These are phyloP conservation scores for Pongo pygmaeus DNA, from an alignment of 2,113 vertebrate genomes.

Conservation along the genomic window DNA sequence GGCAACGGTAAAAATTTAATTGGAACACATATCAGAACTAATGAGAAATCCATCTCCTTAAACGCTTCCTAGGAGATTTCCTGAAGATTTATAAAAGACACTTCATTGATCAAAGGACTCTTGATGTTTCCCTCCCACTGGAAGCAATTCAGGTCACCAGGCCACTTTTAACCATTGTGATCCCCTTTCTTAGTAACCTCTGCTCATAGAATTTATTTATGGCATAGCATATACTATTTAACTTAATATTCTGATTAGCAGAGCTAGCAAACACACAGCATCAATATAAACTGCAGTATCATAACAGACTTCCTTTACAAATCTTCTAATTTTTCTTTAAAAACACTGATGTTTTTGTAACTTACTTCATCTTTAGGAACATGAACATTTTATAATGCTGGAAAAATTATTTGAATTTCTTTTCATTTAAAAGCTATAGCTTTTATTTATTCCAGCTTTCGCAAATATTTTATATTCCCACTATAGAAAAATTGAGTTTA, in stretches of 20 bases:
- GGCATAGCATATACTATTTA: neutral
- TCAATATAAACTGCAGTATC: neutral
- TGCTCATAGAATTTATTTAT: neutral
- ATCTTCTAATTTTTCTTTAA: neutral
- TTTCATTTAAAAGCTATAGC: neutral
- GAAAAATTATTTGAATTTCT: neutral
- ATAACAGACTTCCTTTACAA: conserved; percentile 1
- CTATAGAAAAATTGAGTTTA: neutral
- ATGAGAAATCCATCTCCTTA: neutral
- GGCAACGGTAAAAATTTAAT: conserved; percentile 28
- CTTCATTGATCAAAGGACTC: conserved; percentile 15
- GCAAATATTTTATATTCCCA: neutral
- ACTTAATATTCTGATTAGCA: neutral
- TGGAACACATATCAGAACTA: conserved; percentile 27
- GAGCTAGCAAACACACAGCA: neutral
- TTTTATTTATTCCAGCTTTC: conserved; percentile 16
- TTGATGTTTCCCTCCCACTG: neutral
- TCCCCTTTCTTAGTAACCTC: neutral
- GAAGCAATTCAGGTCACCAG: neutral
- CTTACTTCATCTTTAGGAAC: neutral
- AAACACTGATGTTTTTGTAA: neutral
- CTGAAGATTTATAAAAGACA: conserved; percentile 22
- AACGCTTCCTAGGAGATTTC: conserved; percentile 19
- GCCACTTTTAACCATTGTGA: neutral
- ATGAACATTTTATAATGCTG: neutral